Evolutionary conservation across 2,113 vertebrate species (phyloP), one percentile per base, ranked within the genome.

Genomic region (Tragelaphus buxtoni): DNA sequence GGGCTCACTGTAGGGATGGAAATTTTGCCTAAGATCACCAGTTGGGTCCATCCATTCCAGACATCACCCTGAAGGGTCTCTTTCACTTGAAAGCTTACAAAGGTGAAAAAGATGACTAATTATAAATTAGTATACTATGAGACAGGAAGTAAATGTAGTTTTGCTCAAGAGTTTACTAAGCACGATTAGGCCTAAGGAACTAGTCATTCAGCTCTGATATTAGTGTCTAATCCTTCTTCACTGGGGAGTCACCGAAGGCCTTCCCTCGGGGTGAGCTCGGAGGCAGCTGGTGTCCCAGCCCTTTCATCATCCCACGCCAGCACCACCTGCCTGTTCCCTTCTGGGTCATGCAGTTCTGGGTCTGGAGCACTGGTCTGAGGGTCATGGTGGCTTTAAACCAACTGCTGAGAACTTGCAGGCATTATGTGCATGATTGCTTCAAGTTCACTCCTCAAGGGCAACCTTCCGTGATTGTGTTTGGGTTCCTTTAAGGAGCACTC

Each of bases 301-400:
- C 95, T 95, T 96, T 95, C 95, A 82, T 96, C 95, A 97, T 51
- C 80, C 55, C 20, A 3, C 11, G 7, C 69, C 92, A 72, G 72
- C 49, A 18, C n/a, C 89, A 47, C n/a, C 26, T 55, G 30, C 30
- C 39, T 49, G 22, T 24, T 84, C 60, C 82, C 65, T 88, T 12
- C 42, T 39, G 76, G 39, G 26, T 53, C 58, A 35, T 0, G 1
- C 7, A 9, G 56, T 16, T 74, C 69, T 72, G 53, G 22, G 82
- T 63, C 77, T 63, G 51, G 32, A 72, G 56, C 83, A 9, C 79
- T 26, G 11, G 14, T 32, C 45, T 32, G 39, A 45, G 26, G 39
- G 24, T 69, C 53, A 14, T 3, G 22, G 16, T 0, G 4, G 74
- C 83, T 93, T 90, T 42, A 95, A 87, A 91, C 18, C 35, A 51